Evolutionary conservation across 35 echinoderm and acorn worm species (phyloP), one percentile per base, ranked within the genome.

Genomic region (Ophiothrix spiculata): DNA sequence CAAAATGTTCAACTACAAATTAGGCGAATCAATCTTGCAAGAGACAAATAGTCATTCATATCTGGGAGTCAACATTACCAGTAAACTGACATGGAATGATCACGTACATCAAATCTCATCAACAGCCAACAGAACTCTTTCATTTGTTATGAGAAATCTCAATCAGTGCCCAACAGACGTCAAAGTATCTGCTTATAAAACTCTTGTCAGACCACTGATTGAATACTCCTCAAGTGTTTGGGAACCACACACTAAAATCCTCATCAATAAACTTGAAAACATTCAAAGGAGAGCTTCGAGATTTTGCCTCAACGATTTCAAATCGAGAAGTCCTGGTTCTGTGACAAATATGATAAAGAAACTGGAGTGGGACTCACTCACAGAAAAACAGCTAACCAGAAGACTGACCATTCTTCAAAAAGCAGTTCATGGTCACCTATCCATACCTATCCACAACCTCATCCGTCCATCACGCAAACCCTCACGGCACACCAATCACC

Each of bases 151-250:
- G n/a, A 79, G 86, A 41, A 87, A 80, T 35, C 38, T 87, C 1
- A 40, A 34, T 13, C 31, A 39, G 13, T 39, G 75, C 28, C 32
- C 38, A 10, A 4, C 40, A 33, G 1, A 77, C 31, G 60, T 79
- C 39, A 87, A 87, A 87, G 77, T 14, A 33, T 81, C 40, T 25
- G 86, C 86, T 1, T 87, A 80, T 42, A 79, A 78, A 80, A 56
- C 86, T 8, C 77, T 87, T 19, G 86, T 87, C 37, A 79, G 86
- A 80, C 86, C 86, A 11, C 81, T 80, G 4, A 1, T 80, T 4
- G 86, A 87, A 33, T 87, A 87, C 31, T 77, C 86, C 1, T 32
- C 33, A 32, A 79, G 35, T 23, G 64, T 54, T 40, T 87, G 86
- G 86, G 86, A 87, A 32, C 86, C 45, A 4, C 38, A 80, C 40